phyloP scores from a whole-genome alignment of 2,797 vertebrate genomes.

The Mormyrops boulengeri region DNA sequence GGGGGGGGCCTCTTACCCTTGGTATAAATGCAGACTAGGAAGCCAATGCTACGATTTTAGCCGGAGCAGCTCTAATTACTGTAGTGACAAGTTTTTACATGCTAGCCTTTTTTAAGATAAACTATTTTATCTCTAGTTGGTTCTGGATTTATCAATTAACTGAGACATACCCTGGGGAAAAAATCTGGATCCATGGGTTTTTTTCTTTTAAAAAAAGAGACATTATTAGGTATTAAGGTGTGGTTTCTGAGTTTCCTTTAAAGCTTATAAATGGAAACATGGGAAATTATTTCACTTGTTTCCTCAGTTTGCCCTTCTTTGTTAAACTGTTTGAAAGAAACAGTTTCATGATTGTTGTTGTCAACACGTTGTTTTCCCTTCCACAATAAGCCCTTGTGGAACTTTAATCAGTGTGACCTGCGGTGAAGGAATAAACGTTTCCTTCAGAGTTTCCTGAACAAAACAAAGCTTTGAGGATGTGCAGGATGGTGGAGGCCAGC shows the following conservation, averaged over 20 bases:
- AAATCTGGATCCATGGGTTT: background rate
- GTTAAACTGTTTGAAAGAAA: background rate
- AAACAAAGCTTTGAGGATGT: slow-evolving; percentile 8
- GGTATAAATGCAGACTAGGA: background rate
- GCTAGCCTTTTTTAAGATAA: background rate
- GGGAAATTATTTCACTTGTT: background rate
- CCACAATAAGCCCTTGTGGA: background rate
- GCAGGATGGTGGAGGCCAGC: background rate
- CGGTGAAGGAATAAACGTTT: background rate
- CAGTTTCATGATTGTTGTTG: background rate
- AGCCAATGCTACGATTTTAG: background rate
- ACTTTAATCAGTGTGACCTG: background rate
- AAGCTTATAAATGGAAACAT: background rate
- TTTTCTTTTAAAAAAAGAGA: background rate
- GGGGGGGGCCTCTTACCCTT: background rate
- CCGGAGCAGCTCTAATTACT: background rate
- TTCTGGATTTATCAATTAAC: background rate
- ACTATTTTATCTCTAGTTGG: background rate
- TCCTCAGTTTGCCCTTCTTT: background rate
- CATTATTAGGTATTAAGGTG: background rate
- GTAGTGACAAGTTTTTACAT: background rate
- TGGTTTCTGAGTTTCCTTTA: background rate
- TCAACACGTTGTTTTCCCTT: background rate
- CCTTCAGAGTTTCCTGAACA: slow-evolving; percentile 4
- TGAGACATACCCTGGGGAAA: background rate